Conservation (phyloP, 2,797 vertebrate species). For the Epinephelus malabaricus region DNA sequence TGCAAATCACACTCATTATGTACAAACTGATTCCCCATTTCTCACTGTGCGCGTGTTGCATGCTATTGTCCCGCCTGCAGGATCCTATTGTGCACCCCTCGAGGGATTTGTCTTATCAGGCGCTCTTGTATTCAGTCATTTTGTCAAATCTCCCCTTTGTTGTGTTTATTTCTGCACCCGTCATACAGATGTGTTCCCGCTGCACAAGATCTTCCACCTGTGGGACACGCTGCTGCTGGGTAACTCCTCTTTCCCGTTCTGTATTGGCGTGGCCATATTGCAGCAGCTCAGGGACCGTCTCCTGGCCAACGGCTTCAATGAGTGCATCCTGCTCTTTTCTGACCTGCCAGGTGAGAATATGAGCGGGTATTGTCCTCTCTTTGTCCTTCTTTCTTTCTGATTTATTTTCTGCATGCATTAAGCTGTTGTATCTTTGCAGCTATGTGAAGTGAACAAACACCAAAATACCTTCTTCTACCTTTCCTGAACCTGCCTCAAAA, state of each 20-base stretch:
- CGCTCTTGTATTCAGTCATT: slow-evolving; percentile 27
- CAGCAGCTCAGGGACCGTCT: slow-evolving; percentile 96
- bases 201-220: slow-evolving; percentile 99
- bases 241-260: slow-evolving; percentile 98
- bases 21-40: slow-evolving; percentile 38
- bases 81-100: slow-evolving; percentile 30
- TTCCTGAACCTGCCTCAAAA: background rate
- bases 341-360: slow-evolving; percentile 94
- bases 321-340: slow-evolving; percentile 99
- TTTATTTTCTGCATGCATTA: background rate
- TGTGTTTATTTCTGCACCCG: slow-evolving; percentile 38
- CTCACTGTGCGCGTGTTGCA: slow-evolving; percentile 14
- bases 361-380: background rate
- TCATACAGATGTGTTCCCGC: slow-evolving; percentile 83
- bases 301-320: slow-evolving; percentile 97
- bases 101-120: slow-evolving; percentile 37
- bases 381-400: background rate
- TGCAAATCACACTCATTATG: slow-evolving; percentile 68
- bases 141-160: slow-evolving; percentile 37
- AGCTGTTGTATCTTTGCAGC: background rate
- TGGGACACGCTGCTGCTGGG: slow-evolving; percentile 98
- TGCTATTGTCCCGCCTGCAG: slow-evolving; percentile 28
- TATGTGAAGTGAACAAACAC: background rate
- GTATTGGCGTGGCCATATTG: slow-evolving; percentile 97
- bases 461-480: slow-evolving; percentile 5